These are phyloP conservation scores for Alethe diademata DNA, from an alignment of 2,113 vertebrate species.

Conservation along the genomic window DNA sequence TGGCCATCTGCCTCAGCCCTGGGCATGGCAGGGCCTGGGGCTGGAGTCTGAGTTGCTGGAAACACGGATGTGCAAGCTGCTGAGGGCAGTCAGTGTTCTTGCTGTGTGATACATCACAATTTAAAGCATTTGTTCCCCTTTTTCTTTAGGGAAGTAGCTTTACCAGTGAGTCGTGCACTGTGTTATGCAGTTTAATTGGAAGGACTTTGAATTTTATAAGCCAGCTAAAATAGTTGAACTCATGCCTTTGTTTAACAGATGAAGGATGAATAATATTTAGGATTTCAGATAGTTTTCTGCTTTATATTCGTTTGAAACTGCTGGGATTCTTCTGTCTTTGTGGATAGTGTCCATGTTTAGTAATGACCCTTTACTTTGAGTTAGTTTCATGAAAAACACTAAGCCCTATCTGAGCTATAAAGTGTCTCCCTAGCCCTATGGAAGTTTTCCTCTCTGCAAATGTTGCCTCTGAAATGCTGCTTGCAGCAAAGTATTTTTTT, in stretches of 20 bases:
- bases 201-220: not conserved
- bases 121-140: not conserved
- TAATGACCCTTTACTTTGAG: not conserved
- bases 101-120: not conserved
- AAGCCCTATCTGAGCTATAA: not conserved
- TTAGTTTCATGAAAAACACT: not conserved
- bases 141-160: not conserved
- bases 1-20: not conserved
- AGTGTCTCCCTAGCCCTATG: not conserved
- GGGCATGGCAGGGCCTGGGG: not conserved
- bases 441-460: not conserved
- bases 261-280: conserved; percentile 3
- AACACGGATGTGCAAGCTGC: not conserved
- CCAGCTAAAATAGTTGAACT: conserved; percentile 31
- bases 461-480: not conserved
- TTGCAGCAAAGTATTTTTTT: not conserved
- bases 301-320: not conserved
- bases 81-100: not conserved
- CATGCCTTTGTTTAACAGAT: not conserved
- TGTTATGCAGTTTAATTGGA: not conserved
- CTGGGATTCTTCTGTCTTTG: not conserved
- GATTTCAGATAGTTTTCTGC: not conserved
- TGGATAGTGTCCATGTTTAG: not conserved
- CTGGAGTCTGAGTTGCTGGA: not conserved
- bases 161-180: not conserved